Percentiles rank a stretch among this genome's conserved stretches.
phyloP scores from a whole-genome alignment of 2,888 invertebrate species.

The Neria commutata region DNA sequence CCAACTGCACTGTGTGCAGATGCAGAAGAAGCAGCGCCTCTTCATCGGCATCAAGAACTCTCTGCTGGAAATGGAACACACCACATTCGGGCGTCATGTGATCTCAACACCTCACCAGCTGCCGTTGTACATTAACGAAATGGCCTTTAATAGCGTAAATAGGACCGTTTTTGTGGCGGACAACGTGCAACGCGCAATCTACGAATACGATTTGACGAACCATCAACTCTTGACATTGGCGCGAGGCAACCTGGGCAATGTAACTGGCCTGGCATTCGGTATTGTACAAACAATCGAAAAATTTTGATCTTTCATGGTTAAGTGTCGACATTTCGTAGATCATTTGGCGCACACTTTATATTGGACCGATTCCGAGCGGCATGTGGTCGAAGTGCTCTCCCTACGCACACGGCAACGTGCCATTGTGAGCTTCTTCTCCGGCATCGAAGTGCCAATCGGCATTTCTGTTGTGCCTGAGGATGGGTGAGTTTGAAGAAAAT shows the following conservation, averaged over 20 bases:
- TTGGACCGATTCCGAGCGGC: conserved; percentile 70
- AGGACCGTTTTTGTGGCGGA: conserved; percentile 66
- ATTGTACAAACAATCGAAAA: conserved; percentile 9
- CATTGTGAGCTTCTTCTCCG: conserved; percentile 66
- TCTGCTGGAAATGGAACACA: conserved; percentile 70
- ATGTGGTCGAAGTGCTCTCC: conserved; percentile 71
- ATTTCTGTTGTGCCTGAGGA: conserved; percentile 67
- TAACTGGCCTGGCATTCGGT: conserved; percentile 69
- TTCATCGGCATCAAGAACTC: conserved; percentile 65
- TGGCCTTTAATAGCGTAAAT: conserved; percentile 70
- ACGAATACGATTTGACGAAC: conserved; percentile 56
- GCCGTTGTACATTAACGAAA: conserved; percentile 67
- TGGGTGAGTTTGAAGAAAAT: conserved; percentile 38
- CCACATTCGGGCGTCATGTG: conserved; percentile 71
- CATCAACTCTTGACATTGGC: conserved; percentile 52
- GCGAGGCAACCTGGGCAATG: conserved; percentile 61
- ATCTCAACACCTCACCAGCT: conserved; percentile 63
- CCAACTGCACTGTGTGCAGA: conserved; percentile 67
- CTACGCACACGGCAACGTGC: conserved; percentile 67
- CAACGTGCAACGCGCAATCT: conserved; percentile 61
- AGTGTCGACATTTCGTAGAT: conserved; percentile 63
- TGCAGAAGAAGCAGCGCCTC: conserved; percentile 52
- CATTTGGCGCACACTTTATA: conserved; percentile 75
- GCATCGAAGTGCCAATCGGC: conserved; percentile 70
- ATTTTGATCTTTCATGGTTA: neutral